Percentiles rank a stretch among this genome's conserved stretches.
Conservation (phyloP, 2,797 vertebrate genomes). For the Phrynocephalus forsythii region DNA sequence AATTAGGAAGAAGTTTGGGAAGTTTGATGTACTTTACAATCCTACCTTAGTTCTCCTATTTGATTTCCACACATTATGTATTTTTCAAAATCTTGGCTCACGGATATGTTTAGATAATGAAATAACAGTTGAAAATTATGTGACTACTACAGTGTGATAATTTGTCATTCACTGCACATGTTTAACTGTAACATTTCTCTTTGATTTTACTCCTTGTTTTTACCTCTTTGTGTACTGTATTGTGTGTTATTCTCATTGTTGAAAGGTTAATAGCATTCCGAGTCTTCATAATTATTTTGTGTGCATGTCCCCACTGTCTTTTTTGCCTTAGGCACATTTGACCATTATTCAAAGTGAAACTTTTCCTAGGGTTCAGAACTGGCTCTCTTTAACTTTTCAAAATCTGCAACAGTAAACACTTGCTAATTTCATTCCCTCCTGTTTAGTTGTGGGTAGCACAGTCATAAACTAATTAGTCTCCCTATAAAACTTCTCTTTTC, state of each 20-base stretch:
- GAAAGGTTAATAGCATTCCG: constrained; percentile 3
- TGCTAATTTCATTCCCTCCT: constrained; percentile 54
- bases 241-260: constrained; percentile 34
- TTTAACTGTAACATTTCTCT: not conserved
- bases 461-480: constrained; percentile 49
- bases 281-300: constrained; percentile 44
- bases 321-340: not conserved
- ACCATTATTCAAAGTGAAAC: constrained; percentile 15
- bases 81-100: constrained; percentile 65
- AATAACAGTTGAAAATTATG: constrained; percentile 63
- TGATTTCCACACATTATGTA: constrained; percentile 50
- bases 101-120: constrained; percentile 67
- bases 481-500: constrained; percentile 53
- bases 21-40: constrained; percentile 24
- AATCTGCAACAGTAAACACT: constrained; percentile 44
- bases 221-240: constrained; percentile 20
- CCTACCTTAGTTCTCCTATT: constrained; percentile 33
- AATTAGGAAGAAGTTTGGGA: constrained; percentile 15
- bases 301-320: constrained; percentile 35
- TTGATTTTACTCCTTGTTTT: constrained; percentile 36
- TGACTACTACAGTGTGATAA: constrained; percentile 61
- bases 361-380: constrained; percentile 46
- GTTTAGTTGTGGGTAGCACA: constrained; percentile 47
- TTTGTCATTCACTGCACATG: constrained; percentile 61
- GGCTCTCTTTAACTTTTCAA: not conserved